Base-by-base conservation (phyloP, 1,140 invertebrate species). In the Pygmarrhopalites habei region DNA sequence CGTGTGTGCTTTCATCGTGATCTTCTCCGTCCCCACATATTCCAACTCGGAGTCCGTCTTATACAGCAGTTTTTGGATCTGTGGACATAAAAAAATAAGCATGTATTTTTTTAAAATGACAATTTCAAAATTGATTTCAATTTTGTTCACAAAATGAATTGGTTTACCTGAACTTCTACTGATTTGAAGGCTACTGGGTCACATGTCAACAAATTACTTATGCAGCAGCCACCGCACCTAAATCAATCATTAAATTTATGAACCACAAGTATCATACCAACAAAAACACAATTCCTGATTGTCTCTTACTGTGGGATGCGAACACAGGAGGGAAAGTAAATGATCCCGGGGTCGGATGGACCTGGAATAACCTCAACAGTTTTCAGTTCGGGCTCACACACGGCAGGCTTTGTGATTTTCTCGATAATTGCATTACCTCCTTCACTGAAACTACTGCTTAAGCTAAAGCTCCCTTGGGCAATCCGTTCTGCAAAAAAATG, bases 141-240 rank as follows among this genome's bases (percentile, higher is more conserved):
- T 21, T 46, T 15, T 51, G 28, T 60, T 51, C 29, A 39, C 17
- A 53, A 53, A 41, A 5, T 15, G 49, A 28, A 28, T 29, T 10
- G 2, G 3, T 25, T 61, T 39, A 66, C 58, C 21, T 60, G 52
- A 39, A 66, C 53, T 39, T 66, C 47, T 2, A 51, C 44, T 28
- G 30, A 12, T 26, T 17, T 59, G 21, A 10, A 5, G 17, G 23
- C 28, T 25, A 58, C 44, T 19, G 65, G 56, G 30, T 66, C 65
- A 30, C 65, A 66, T 4, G 30, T 19, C 15, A 66, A 47, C 30
- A 58, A 30, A 35, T 62, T 55, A 15, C 58, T 47, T 5, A 32
- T 46, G 47, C 65, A 66, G 30, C 65, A 66, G 15, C 65, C 65
- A 2, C 65, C 65, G 30, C 65, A 66, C 32, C 65, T 66, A 23